phyloP scores from a whole-genome alignment of 35 echinoderm and acorn worm genomes.

The Chiridota heheva region DNA sequence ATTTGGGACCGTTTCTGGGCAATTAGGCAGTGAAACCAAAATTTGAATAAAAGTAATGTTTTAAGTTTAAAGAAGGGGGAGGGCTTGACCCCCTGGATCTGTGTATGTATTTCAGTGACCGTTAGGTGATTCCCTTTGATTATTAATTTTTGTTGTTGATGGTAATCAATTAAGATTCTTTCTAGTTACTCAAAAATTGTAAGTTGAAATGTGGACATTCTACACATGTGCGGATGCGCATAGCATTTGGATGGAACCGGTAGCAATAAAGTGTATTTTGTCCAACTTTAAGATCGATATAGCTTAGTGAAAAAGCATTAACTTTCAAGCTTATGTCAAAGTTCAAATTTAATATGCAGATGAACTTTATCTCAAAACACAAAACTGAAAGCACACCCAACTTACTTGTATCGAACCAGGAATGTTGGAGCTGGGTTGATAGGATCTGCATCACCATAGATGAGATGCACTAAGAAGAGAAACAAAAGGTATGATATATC shows the following conservation, averaged over 20 bases:
- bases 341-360: neutral
- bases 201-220: too few relatives aligned
- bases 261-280: neutral
- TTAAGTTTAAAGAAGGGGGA: too few relatives aligned
- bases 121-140: too few relatives aligned
- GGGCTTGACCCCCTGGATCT: too few relatives aligned
- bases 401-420: slow-evolving; percentile 77
- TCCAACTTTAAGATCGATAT: neutral
- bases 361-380: neutral
- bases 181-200: too few relatives aligned
- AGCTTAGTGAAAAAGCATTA: neutral
- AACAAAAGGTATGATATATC: neutral
- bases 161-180: too few relatives aligned
- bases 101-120: too few relatives aligned
- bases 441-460: slow-evolving; percentile 76
- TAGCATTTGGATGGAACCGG: neutral
- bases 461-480: slow-evolving; percentile 62
- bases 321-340: neutral
- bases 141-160: too few relatives aligned
- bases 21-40: too few relatives aligned
- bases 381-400: neutral
- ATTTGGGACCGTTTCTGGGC: neutral
- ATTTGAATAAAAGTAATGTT: too few relatives aligned
- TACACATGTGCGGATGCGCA: neutral
- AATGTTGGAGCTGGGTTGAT: slow-evolving; percentile 71